Conservation (phyloP, 2,888 invertebrate genomes). For the Meandrusa payeni region DNA sequence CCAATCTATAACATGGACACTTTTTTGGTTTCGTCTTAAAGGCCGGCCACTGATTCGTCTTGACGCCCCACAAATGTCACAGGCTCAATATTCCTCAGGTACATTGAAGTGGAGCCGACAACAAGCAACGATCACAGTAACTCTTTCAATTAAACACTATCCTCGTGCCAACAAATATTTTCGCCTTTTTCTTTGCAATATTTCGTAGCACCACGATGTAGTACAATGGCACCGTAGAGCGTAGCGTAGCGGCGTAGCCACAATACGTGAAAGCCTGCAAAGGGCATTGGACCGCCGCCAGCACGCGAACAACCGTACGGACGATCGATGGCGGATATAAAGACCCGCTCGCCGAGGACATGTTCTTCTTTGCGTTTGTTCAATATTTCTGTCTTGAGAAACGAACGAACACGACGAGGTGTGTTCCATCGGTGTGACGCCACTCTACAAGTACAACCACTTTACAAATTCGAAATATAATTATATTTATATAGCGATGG, state of each 20-base stretch:
- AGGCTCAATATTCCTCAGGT: too few relatives aligned
- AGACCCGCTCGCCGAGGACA: slow-evolving; percentile 16
- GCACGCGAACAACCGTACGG: slow-evolving; percentile 24
- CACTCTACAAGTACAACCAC: too few relatives aligned
- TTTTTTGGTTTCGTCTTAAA: too few relatives aligned
- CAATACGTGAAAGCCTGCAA: slow-evolving; percentile 30
- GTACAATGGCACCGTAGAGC: slow-evolving; percentile 31
- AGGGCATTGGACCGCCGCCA: slow-evolving; percentile 34
- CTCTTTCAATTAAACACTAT: slow-evolving; percentile 6
- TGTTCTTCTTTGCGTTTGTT: slow-evolving; percentile 15
- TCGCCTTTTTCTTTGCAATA: slow-evolving; percentile 20
- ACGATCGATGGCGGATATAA: slow-evolving; percentile 30
- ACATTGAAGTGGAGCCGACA: too few relatives aligned
- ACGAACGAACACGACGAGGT: slow-evolving; percentile 1
- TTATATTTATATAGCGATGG: too few relatives aligned
- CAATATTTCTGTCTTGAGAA: slow-evolving; percentile 21
- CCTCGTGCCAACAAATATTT: slow-evolving; percentile 6
- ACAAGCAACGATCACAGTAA: background rate
- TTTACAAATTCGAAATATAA: too few relatives aligned
- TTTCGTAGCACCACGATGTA: slow-evolving; percentile 33
- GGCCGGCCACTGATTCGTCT: too few relatives aligned
- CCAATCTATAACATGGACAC: too few relatives aligned
- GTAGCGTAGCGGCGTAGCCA: slow-evolving; percentile 27
- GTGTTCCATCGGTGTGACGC: background rate
- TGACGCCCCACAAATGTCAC: too few relatives aligned